Conservation (phyloP, 2,797 vertebrate genomes). For the Acomys russatus region DNA sequence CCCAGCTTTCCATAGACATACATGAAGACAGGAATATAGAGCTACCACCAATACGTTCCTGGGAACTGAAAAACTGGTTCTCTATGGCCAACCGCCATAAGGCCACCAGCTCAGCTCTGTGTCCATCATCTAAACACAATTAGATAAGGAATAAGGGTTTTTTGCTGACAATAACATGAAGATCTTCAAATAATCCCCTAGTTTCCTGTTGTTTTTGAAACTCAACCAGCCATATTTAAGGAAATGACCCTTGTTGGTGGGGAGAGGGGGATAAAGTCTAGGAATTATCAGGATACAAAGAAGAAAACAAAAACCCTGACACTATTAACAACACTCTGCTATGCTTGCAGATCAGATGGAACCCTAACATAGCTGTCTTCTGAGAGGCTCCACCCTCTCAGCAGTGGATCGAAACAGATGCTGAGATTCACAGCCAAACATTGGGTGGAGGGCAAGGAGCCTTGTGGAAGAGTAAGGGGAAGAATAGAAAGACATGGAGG, state of each 20-base stretch:
- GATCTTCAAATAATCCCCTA: neutral
- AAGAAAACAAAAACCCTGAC: too few species aligned
- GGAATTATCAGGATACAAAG: neutral
- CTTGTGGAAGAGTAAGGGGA: too few species aligned
- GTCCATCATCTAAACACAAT: neutral
- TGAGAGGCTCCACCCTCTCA: too few species aligned
- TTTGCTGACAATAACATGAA: neutral
- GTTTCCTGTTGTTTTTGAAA: slow-evolving; percentile 33
- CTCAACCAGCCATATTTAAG: neutral
- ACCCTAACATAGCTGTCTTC: too few species aligned
- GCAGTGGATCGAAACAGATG: too few species aligned
- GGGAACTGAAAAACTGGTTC: neutral
- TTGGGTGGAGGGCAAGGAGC: too few species aligned
- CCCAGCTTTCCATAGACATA: neutral
- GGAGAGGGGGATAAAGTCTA: neutral
- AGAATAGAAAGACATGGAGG: too few species aligned
- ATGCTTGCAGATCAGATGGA: too few species aligned
- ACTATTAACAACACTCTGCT: too few species aligned
- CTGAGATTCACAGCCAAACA: too few species aligned
- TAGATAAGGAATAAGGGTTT: slow-evolving; percentile 34
- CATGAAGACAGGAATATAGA: neutral
- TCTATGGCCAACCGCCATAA: neutral
- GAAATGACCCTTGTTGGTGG: neutral
- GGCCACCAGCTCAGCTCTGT: neutral
- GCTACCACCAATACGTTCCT: neutral